phyloP scores from a whole-genome alignment of 2,888 invertebrate species.

The Drosophila kanekoi region DNA sequence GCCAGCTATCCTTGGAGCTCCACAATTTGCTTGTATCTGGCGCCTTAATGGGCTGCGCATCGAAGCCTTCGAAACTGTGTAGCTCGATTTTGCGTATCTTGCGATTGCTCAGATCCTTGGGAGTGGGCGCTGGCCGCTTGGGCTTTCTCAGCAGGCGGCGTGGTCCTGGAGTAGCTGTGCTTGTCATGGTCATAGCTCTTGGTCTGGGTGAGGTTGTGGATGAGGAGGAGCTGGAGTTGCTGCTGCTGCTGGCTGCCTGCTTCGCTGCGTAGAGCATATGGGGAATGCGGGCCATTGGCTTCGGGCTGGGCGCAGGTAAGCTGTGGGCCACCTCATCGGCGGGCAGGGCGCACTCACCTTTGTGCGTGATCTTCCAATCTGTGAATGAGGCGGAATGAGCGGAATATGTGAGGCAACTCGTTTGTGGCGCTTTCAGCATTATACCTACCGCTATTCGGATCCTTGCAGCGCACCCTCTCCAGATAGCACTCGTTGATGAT shows the following conservation, averaged over 20 bases:
- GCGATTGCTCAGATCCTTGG: constrained; percentile 51
- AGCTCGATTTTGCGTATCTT: constrained; percentile 61
- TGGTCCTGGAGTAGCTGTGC: not conserved
- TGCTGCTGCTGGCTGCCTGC: not conserved
- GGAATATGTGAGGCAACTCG: not conserved
- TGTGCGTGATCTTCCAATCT: constrained; percentile 67
- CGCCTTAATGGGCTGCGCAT: not conserved
- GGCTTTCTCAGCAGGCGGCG: constrained; percentile 14
- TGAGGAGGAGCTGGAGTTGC: not conserved
- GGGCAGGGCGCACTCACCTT: constrained; percentile 60
- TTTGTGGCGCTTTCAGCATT: not conserved
- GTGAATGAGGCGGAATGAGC: not conserved
- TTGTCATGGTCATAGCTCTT: not conserved
- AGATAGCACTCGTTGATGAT: constrained; percentile 77
- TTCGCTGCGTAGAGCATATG: constrained; percentile 26
- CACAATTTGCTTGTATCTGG: constrained; percentile 16
- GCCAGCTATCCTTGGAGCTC: constrained; percentile 44
- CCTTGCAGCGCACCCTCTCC: constrained; percentile 71
- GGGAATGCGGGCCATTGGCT: constrained; percentile 27
- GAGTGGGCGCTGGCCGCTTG: constrained; percentile 21
- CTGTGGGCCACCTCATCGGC: constrained; percentile 21
- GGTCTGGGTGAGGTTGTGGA: not conserved
- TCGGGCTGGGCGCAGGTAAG: constrained; percentile 20
- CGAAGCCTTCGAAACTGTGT: not conserved
- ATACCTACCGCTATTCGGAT: constrained; percentile 68